These are phyloP conservation scores for Crotalus helleri DNA, from an alignment of 2,113 vertebrate species.

Conservation along the genomic window DNA sequence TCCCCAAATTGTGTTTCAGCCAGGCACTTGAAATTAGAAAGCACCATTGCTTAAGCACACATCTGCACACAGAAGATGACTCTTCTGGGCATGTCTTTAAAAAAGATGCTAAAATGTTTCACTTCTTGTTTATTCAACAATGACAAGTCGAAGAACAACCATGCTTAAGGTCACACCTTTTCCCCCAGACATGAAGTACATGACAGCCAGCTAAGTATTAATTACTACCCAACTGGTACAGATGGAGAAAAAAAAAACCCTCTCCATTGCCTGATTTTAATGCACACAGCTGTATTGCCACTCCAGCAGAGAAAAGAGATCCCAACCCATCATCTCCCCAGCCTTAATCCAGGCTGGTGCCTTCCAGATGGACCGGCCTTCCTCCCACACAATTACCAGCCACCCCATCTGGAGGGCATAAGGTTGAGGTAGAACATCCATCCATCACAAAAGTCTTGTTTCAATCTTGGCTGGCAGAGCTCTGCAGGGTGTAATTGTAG, in stretches of 20 bases:
- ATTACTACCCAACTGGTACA: conserved; percentile 60
- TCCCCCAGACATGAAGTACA: conserved; percentile 46
- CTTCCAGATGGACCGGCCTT: neutral
- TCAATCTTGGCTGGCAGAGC: conserved; percentile 12
- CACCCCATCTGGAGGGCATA: neutral
- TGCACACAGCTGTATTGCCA: conserved; percentile 37
- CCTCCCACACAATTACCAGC: neutral
- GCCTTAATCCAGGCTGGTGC: neutral
- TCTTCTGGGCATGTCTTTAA: neutral
- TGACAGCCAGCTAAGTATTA: conserved; percentile 60
- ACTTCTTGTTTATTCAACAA: conserved; percentile 22
- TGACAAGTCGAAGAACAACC: conserved; percentile 30
- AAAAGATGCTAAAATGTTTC: neutral
- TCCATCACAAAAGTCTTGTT: neutral
- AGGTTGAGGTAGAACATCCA: neutral
- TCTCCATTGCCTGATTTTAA: conserved; percentile 53
- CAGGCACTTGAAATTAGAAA: conserved; percentile 16
- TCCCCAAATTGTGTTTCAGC: neutral
- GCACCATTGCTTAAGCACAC: conserved; percentile 25
- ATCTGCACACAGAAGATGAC: conserved; percentile 28
- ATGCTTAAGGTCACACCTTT: conserved; percentile 44
- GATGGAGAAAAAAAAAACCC: conserved; percentile 29
- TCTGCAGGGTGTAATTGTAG: conserved; percentile 40
- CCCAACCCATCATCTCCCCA: neutral
- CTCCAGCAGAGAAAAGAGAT: conserved; percentile 32